Conservation (phyloP, 2,888 invertebrate species). For the Hofmannophila pseudospretella region DNA sequence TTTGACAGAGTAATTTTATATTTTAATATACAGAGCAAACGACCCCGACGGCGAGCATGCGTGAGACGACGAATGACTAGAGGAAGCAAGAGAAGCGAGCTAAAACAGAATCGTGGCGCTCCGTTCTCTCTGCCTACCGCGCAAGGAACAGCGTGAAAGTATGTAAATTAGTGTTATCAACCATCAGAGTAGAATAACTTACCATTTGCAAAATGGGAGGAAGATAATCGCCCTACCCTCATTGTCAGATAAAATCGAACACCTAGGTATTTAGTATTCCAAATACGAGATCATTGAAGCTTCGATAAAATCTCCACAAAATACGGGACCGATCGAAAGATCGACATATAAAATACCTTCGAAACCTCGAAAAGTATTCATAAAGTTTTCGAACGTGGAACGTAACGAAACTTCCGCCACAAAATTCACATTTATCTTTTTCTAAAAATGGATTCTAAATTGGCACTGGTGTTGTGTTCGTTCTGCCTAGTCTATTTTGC, state of each 20-base stretch:
- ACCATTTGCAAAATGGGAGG: too few relatives aligned
- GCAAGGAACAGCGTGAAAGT: too few relatives aligned
- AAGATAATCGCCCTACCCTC: not conserved
- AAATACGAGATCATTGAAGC: not conserved
- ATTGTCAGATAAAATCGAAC: not conserved
- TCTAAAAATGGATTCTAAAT: slow-evolving; percentile 45
- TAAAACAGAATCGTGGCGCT: too few relatives aligned
- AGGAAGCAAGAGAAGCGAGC: too few relatives aligned
- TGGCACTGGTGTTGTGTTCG: slow-evolving; percentile 34
- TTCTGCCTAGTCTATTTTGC: slow-evolving; percentile 49
- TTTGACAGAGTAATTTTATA: too few relatives aligned
- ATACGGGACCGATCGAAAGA: slow-evolving; percentile 53
- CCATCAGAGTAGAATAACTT: too few relatives aligned
- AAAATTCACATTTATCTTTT: slow-evolving; percentile 20
- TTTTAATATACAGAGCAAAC: too few relatives aligned
- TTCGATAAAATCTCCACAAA: slow-evolving; percentile 3
- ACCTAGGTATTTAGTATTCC: not conserved
- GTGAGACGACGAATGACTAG: too few relatives aligned
- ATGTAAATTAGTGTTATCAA: too few relatives aligned
- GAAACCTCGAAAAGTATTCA: slow-evolving; percentile 22
- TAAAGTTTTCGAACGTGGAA: slow-evolving; percentile 13
- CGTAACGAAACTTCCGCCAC: slow-evolving; percentile 15
- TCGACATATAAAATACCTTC: slow-evolving; percentile 35
- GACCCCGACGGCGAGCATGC: too few relatives aligned
- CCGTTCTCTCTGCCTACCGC: too few relatives aligned